Evolutionary conservation across 2,888 invertebrate species (phyloP), one percentile per base, ranked within the genome.

Genomic region (Mamestra brassicae): DNA sequence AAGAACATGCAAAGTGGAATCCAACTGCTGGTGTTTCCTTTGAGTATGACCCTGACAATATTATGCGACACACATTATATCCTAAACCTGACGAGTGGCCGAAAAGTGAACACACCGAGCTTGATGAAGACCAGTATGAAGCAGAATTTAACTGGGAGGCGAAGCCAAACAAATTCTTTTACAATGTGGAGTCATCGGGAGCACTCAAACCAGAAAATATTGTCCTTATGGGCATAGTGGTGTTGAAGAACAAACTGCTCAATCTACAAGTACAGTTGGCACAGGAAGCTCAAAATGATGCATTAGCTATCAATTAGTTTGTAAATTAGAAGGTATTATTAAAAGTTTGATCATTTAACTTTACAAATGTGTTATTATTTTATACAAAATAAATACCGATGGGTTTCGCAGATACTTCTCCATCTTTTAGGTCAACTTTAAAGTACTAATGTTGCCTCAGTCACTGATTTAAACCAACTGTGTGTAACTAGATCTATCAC

Each of bases 1-100:
- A 99, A 92, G 99, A 99, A 93, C 99, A 99, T 96, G 99, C 99
- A 0, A 99, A 99, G 94, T 99, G 99, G 99, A 99, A 99, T 96
- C 99, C 99, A 4, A 99, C 99, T 0, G 99, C 99, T 67, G 99
- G 99, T 61, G 99, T 99, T 1, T 98, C 98, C 69, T 99, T 99
- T 95, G 99, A 99, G 94, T 99, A 99, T 95, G 99, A 99, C 95
- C 99, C 99, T 0, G 99, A 99, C 92, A 99, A 99, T 96, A 97
- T 98, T 0, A 98, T 99, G 97, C 97, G 99, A 58, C 99, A 99
- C 91, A 99, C 99, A 3, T 96, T 99, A 54, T 99, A 97, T 89
- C 99, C 99, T 0, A 99, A 99, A 92, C 99, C 99, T 4, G 99
- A 99, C 90, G 99, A 99, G 94, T 99, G 99, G 99, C 99, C 99